Evolutionary conservation across 2,888 invertebrate species (phyloP), one percentile per base, ranked within the genome.

Genomic region (Frankliniella fusca): DNA sequence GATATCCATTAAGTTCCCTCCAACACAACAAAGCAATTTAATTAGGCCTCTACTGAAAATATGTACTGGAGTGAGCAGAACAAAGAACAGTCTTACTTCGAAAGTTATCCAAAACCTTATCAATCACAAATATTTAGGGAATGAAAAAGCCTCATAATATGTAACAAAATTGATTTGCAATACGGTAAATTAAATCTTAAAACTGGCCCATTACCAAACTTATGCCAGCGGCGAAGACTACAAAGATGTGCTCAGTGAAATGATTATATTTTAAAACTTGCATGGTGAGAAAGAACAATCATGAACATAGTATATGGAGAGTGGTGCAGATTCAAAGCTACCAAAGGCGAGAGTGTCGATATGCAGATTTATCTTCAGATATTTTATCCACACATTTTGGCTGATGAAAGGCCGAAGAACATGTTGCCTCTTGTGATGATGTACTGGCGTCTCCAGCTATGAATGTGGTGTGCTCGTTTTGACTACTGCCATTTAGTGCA

Each of bases 401-500:
- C 70, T 76, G 70, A 8, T 27, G 70, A 23, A 23, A 76, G 70
- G 27, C 70, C 23, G 70, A 3, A 11, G 70, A 27, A 12, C 70
- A 76, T 27, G 70, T 27, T 23, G 70, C 12, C 27, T 76, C 70
- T 27, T 76, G 23, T 27, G 70, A 23, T 9, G 70, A 76, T 27
- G 70, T 9, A 76, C 27, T n/a, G 23, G 70, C 11, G 27, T 27
- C 70, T 27, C 27, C 70, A n/a, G 12, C 70, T 76, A 76, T 76
- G 27, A 76, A 23, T 76, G 70, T 27, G 27, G 70, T 76, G 70
- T 76, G 70, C 70, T 76, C 23, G 27, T 23, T 76, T 76, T 76
- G 70, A 76, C 70, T 76, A 76, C 70, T 27, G 70, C 70, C 70
- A 76, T 76, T 76, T 76, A 76, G 70, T 76, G 70, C 70, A 76